Base-by-base conservation (phyloP, 2,797 vertebrate species). In the Heteromormyrus szaboi region DNA sequence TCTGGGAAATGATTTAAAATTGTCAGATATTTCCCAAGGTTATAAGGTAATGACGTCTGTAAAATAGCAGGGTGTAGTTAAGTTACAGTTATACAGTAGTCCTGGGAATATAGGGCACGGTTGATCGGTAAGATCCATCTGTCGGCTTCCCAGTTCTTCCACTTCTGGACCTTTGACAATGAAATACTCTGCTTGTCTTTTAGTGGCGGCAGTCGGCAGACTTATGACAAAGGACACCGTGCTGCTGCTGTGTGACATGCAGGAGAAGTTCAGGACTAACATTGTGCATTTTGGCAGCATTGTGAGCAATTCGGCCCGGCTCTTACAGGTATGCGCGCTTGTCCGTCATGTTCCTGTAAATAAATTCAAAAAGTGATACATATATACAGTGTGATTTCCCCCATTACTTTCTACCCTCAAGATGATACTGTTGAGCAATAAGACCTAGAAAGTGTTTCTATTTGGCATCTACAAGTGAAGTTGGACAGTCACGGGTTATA, bases 191-290 rank as follows among this genome's bases (percentile, higher is more conserved):
- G 46, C 29, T 86, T 87, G 41, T 46, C 19, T 90, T 87, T 51
- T 92, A 96, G 96, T 98, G 94, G 96, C 94, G 44, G 91, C 68
- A 4, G 89, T 96, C 17, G 96, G 98, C 88, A 93, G 95, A 19
- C 93, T 98, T 44, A 89, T 93, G 44, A 93, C 95, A 0, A 95
- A 94, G 84, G 95, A 96, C 8, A 89, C 97, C 0, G 95, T 97
- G 25, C 95, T 98, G 11, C 91, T 98, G 85, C 93, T 98, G 87
- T 98, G 98, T 54, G 98, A 98, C 93, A 97, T 98, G 96, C 98
- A 98, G 89, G 97, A 98, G 93, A 98, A 97, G 91, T 97, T 98
- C 92, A 95, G 97, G 86, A 93, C 95, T 22, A 96, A 90, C 51
- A 91, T 97, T 37, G 95, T 94, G 87, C 97, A 97, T 93, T 98